Conservation (phyloP, 2,888 invertebrate genomes). For the Ernsta delagoae region DNA sequence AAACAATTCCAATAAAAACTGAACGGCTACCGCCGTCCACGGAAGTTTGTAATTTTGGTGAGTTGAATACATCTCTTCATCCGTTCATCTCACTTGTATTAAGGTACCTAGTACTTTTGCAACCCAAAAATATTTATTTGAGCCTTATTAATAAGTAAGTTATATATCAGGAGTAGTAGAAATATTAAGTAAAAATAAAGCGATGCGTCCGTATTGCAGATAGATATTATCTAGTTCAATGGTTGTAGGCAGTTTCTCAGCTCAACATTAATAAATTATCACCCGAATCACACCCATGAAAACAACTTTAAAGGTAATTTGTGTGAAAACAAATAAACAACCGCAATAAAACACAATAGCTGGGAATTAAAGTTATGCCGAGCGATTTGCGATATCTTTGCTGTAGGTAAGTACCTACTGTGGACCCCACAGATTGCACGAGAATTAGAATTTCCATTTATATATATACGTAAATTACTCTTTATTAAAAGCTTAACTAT, state of each 20-base stretch:
- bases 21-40: background rate
- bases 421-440: constrained; percentile 5
- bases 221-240: too few relatives aligned
- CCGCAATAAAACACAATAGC: constrained; percentile 37
- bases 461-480: background rate
- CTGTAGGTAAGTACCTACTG: constrained; percentile 4
- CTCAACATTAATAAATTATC: constrained; percentile 18
- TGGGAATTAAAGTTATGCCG: constrained; percentile 38
- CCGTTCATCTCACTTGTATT: too few relatives aligned
- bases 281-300: constrained; percentile 17
- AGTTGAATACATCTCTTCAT: too few relatives aligned
- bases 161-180: too few relatives aligned
- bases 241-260: constrained; percentile 17
- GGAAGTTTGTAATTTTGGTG: constrained; percentile 7
- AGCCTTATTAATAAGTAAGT: too few relatives aligned
- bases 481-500: background rate
- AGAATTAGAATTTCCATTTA: constrained; percentile 6
- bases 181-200: too few relatives aligned
- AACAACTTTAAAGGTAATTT: constrained; percentile 36
- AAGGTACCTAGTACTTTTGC: too few relatives aligned
- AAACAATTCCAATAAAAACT: constrained; percentile 19
- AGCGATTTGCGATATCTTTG: constrained; percentile 21
- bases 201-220: too few relatives aligned
- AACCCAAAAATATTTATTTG: too few relatives aligned
- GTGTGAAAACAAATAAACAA: constrained; percentile 44